Base-by-base conservation (phyloP, 1,140 invertebrate species). In the Bombus soroeensis region DNA sequence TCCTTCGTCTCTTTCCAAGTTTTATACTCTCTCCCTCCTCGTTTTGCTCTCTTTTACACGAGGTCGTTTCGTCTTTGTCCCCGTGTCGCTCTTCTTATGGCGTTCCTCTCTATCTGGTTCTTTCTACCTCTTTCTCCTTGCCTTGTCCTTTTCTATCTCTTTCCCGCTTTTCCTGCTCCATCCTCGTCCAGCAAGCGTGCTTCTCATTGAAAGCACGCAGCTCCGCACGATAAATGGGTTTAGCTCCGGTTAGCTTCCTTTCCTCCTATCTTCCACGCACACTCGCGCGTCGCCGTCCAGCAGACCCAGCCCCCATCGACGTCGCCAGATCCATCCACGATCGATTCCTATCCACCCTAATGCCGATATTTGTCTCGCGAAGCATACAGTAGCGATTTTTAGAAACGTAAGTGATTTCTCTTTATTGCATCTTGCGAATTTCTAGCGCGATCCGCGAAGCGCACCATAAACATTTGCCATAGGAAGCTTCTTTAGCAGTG, bases 171-270 rank as follows among this genome's bases (percentile, higher is more conserved):
- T 86, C 83, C 82, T 80, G 72, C 87, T 86, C 81, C 87, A 75
- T 86, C 59, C 81, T 87, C 34, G 34, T 85, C 57, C 84, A 57
- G 37, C 74, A 53, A 72, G 73, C 70, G 71, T 53, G 83, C 68
- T 77, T 89, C 88, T 89, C 77, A 71, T 91, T 91, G 87, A 68
- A 75, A 80, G 87, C 88, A 87, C 88, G 77, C 62, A 70, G 77
- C 85, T n/a, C 70, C 74, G 71, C 83, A 85, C 91, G 88, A 92
- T 91, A 89, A 89, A 93, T 92, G 90, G 82, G 84, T 83, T 92
- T 91, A 86, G 89, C 89, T 93, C 90, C 91, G 89, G 88, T 89
- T 90, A 81, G 89, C 71, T 89, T 82, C 78, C 92, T 92, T 93
- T 93, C 90, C 93, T 93, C 92, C 91, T 93, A 90, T 90, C 83